These are phyloP conservation scores for Clupea harengus DNA, from an alignment of 2,113 vertebrate genomes.

Conservation along the genomic window DNA sequence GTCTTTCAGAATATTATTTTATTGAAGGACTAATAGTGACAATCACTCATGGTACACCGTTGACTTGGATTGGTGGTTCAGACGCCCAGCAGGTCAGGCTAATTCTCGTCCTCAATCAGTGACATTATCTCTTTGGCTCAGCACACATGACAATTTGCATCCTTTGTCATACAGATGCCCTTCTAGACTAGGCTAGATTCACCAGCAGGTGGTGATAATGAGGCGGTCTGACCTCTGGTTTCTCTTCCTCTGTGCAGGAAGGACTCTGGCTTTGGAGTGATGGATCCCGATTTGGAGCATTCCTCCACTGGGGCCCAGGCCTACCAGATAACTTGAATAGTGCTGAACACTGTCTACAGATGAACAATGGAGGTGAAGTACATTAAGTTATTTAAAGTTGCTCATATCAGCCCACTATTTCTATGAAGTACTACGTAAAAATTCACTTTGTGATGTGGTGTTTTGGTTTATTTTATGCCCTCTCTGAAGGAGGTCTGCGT, in stretches of 20 bases:
- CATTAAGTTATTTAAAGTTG: background rate
- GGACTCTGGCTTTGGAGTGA: background rate
- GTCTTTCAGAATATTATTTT: background rate
- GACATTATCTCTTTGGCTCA: too few species aligned
- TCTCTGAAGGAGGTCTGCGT: background rate
- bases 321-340: background rate
- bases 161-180: too few species aligned
- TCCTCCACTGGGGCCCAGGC: background rate
- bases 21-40: background rate
- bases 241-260: background rate
- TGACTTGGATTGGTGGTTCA: background rate
- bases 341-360: background rate
- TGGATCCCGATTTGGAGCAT: background rate
- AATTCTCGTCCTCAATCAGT: background rate
- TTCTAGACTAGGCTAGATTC: background rate
- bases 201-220: background rate
- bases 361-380: background rate
- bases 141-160: too few species aligned
- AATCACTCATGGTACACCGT: background rate
- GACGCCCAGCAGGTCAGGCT: background rate
- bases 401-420: background rate
- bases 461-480: background rate
- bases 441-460: background rate
- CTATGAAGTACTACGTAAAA: background rate
- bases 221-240: background rate